These are phyloP conservation scores for Marmota flaviventris DNA, from an alignment of 2,113 vertebrate genomes.

Conservation along the genomic window DNA sequence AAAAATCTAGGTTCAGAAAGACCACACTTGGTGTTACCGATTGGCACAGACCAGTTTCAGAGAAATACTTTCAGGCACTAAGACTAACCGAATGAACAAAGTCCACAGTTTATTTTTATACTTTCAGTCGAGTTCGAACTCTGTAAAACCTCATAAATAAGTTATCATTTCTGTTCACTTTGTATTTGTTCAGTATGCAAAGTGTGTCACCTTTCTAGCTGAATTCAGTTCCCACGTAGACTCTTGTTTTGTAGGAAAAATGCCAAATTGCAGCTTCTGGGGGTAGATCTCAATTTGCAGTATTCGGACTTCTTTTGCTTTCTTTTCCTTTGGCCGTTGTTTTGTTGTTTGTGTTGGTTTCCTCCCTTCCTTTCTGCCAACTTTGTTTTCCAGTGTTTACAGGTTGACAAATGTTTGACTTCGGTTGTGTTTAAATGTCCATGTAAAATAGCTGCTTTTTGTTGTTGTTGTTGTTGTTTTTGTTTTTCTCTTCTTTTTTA, in stretches of 20 bases:
- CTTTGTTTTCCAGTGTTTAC: constrained; percentile 91
- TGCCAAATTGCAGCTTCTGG: constrained; percentile 87
- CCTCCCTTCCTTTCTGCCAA: constrained; percentile 78
- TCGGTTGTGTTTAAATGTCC: constrained; percentile 91
- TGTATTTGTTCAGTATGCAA: constrained; percentile 87
- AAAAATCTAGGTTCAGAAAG: constrained; percentile 82
- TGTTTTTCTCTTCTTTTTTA: constrained; percentile 42
- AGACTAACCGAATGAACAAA: constrained; percentile 87
- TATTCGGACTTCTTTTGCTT: constrained; percentile 85
- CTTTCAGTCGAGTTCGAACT: constrained; percentile 88
- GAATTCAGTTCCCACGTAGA: constrained; percentile 83
- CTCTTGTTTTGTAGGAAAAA: constrained; percentile 82
- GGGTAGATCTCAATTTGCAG: constrained; percentile 89
- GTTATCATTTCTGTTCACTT: constrained; percentile 88
- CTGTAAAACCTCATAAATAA: constrained; percentile 88
- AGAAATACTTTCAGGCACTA: constrained; percentile 74
- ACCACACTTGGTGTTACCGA: constrained; percentile 76
- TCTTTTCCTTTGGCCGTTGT: constrained; percentile 68
- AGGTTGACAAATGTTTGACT: constrained; percentile 87
- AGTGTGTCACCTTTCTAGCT: constrained; percentile 86
- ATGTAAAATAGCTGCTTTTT: constrained; percentile 91
- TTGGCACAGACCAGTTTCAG: constrained; percentile 83
- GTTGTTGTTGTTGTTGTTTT: constrained; percentile 12
- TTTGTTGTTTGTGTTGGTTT: constrained; percentile 53
- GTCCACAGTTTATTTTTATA: constrained; percentile 91